Evolutionary conservation across 2,888 invertebrate genomes (phyloP), one percentile per base, ranked within the genome.

Genomic region (Seladonia tumulorum): DNA sequence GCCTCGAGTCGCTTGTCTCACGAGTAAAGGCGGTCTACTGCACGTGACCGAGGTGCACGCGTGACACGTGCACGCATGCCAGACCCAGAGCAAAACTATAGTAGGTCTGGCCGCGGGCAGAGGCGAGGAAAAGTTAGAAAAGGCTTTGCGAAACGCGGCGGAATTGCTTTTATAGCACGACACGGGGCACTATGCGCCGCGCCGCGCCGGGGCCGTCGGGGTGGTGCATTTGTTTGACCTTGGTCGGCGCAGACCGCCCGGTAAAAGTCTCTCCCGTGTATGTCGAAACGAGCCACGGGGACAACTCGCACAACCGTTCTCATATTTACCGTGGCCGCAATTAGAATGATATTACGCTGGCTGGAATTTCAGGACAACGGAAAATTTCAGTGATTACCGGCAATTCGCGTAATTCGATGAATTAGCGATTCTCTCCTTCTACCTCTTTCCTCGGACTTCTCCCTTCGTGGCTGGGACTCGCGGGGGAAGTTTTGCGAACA

Each of bases 21-120:
- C 90, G 87, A 74, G 71, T 87, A 77, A 22, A 72, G 70, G 35
- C 53, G 79, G 68, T 22, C 14, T 76, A 68, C 73, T 89, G 88
- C 92, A 91, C 91, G 91, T 91, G 91, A 92, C 89, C 71, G 45
- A 66, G 60, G 84, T 74, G 79, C 87, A 85, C 90, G 85, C 89
- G 88, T 89, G 87, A 87, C 92, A 91, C 91, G 91, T 91, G 91
- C 87, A 89, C 86, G 87, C 91, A 92, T 91, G 90, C 90, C 90
- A 90, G 86, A 89, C 86, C 80, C 82, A 25, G 53, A 60, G 85
- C 76, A 53, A 84, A 88, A 84, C 84, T 45, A 75, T 71, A 82
- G 84, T 87, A 76, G 84, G 87, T 80, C 90, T 87, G 79, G 70
- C 77, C 81, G 66, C 80, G 74, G 78, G 68, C 72, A 81, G 81